These are phyloP conservation scores for Heliornis fulica DNA, from an alignment of 2,113 vertebrate genomes.

Conservation along the genomic window DNA sequence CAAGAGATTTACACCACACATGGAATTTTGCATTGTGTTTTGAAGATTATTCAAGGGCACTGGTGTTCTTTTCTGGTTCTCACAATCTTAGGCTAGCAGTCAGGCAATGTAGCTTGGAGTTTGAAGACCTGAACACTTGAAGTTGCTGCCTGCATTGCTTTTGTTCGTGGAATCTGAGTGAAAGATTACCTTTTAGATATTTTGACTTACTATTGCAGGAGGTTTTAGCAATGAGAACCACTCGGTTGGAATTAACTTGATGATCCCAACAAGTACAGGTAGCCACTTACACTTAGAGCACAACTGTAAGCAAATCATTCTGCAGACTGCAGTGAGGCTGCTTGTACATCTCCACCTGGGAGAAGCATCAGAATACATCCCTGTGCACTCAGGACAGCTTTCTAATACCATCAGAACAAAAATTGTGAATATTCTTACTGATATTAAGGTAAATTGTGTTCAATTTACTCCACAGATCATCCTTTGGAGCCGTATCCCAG, in stretches of 20 bases:
- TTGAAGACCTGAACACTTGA: not conserved
- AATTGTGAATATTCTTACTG: not conserved
- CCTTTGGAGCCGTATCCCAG: not conserved
- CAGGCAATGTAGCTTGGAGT: not conserved
- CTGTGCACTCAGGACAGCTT: not conserved
- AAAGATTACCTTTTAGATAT: not conserved
- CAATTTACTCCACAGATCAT: not conserved
- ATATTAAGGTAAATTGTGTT: not conserved
- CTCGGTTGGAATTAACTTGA: not conserved
- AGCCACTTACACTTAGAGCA: not conserved
- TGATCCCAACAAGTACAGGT: not conserved
- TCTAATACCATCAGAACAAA: not conserved
- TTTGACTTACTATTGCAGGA: not conserved
- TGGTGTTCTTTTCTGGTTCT: not conserved
- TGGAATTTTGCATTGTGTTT: not conserved
- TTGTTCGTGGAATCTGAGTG: not conserved
- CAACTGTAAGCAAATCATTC: not conserved
- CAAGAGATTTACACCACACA: not conserved
- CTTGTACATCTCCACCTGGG: not conserved
- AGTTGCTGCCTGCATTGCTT: not conserved
- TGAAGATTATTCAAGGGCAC: not conserved
- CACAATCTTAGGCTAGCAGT: not conserved
- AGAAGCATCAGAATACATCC: not conserved
- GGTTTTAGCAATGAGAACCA: not conserved
- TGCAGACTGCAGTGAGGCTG: not conserved